Base-by-base conservation (phyloP, 2,888 invertebrate genomes). In the Gastrophysa polygoni region DNA sequence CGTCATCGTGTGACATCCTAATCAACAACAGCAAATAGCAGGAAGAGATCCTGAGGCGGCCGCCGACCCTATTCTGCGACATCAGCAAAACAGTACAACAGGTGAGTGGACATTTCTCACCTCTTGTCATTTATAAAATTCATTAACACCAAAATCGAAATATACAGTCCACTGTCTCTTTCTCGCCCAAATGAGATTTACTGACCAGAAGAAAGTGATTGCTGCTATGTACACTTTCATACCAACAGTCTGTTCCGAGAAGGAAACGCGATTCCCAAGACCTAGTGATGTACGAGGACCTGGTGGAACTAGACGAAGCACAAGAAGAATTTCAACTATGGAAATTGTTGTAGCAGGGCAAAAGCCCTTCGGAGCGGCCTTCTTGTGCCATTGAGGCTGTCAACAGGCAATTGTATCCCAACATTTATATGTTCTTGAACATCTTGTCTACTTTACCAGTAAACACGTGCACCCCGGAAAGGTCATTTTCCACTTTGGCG, bases 121-220 rank as follows among this genome's bases (percentile, higher is more conserved):
- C n/a, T n/a, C n/a, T n/a, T n/a, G n/a, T n/a, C n/a, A n/a, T n/a
- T n/a, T n/a, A n/a, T n/a, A n/a, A n/a, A n/a, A n/a, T n/a, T n/a
- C n/a, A n/a, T n/a, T n/a, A n/a, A n/a, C n/a, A n/a, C n/a, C n/a
- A n/a, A n/a, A n/a, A n/a, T n/a, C n/a, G n/a, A n/a, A n/a, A n/a
- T n/a, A n/a, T n/a, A n/a, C n/a, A n/a, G n/a, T n/a, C n/a, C n/a
- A n/a, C n/a, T n/a, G n/a, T n/a, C n/a, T n/a, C n/a, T n/a, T n/a
- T n/a, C n/a, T n/a, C n/a, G n/a, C n/a, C 21, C 43, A 54, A 54
- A 54, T 14, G 21, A 54, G 21, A 44, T 54, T 34, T 24, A 43
- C 54, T 38, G 20, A 43, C 24, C 24, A 20, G 24, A 63, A 47
- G 47, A 47, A 18, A 47, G 47, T 47, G 47, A 17, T 47, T 16